Evolutionary conservation across 2,113 vertebrate species (phyloP).

Genomic region (Tyto alba): DNA sequence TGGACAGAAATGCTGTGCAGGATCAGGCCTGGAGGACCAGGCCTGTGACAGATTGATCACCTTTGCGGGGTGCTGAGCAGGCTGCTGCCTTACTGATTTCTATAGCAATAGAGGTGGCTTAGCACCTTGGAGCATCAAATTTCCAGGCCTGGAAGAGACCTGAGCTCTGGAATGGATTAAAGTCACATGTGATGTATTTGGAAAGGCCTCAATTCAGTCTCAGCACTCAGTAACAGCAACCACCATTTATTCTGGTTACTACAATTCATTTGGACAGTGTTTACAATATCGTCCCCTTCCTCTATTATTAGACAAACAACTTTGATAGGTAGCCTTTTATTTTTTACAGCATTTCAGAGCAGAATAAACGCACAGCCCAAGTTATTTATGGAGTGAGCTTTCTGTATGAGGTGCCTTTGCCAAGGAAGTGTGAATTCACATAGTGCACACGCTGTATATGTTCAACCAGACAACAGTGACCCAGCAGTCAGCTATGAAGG

Average conservation of each 20-base stretch:
- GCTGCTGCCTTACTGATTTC: background rate
- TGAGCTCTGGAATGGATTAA: slow-evolving; percentile 70
- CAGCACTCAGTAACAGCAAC: slow-evolving; percentile 31
- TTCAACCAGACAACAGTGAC: slow-evolving; percentile 33
- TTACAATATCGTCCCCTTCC: slow-evolving; percentile 64
- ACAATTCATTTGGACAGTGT: slow-evolving; percentile 72
- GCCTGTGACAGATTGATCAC: background rate
- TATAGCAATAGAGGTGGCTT: background rate
- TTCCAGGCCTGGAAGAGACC: slow-evolving; percentile 50
- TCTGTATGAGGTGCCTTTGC: slow-evolving; percentile 60
- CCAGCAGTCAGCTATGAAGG: background rate
- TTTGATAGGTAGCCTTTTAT: slow-evolving; percentile 69
- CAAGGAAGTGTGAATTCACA: slow-evolving; percentile 57
- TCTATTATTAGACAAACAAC: slow-evolving; percentile 64
- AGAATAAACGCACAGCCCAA: slow-evolving; percentile 64
- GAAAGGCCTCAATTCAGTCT: slow-evolving; percentile 64
- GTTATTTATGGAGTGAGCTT: slow-evolving; percentile 72
- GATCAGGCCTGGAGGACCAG: background rate
- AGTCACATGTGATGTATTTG: slow-evolving; percentile 69
- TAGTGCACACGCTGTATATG: slow-evolving; percentile 1
- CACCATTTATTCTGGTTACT: slow-evolving; percentile 72
- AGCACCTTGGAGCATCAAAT: slow-evolving; percentile 37
- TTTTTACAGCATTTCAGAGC: slow-evolving; percentile 73
- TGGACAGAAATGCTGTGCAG: background rate
- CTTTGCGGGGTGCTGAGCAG: background rate